Evolutionary conservation across 2,113 vertebrate genomes (phyloP).

Genomic region (Pitta sordida): DNA sequence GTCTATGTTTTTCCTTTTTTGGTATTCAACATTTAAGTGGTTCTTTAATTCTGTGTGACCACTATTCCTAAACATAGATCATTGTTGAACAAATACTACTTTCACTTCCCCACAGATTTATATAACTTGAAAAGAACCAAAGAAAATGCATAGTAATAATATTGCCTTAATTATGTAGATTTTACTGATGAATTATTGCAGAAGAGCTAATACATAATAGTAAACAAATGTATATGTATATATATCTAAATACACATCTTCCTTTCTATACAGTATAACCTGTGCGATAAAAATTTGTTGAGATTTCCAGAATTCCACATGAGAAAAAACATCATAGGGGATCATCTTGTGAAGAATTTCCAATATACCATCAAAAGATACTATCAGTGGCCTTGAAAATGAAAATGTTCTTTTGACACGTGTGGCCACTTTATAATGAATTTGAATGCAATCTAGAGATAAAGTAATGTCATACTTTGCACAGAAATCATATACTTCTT

Average conservation of each 20-base stretch:
- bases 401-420: background rate
- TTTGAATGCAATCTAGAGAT: background rate
- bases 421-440: background rate
- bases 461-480: background rate
- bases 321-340: background rate
- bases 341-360: background rate
- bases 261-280: background rate
- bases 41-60: background rate
- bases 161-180: background rate
- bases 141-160: background rate
- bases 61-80: background rate
- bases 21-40: background rate
- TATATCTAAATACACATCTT: rapidly evolving
- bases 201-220: too few relatives aligned
- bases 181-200: too few relatives aligned
- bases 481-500: background rate
- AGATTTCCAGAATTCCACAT: background rate
- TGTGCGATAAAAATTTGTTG: background rate
- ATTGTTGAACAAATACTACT: background rate
- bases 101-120: background rate
- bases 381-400: background rate
- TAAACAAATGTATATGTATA: too few relatives aligned
- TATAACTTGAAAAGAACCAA: background rate
- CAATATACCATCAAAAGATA: background rate
- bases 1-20: background rate